Evolutionary conservation across 2,797 vertebrate species (phyloP), one percentile per base, ranked within the genome.

Genomic region (Lacerta agilis): DNA sequence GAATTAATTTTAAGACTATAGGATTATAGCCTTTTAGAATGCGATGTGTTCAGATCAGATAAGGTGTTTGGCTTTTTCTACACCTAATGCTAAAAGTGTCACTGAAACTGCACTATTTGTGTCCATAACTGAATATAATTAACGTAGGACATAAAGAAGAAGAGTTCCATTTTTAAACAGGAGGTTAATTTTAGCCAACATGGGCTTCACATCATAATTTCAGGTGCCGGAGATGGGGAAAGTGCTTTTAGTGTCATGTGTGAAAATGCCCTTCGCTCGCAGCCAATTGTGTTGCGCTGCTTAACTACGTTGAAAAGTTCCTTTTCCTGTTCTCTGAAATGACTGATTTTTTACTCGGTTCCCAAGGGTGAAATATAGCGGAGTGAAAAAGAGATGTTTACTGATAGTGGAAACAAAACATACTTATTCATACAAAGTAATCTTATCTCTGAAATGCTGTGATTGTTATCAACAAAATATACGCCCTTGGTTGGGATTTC

Each of bases 381-480:
- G 89, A 93, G 89, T 91, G 89, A 94, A 92, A 90, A 94, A 94
- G 89, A 94, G 87, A 43, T 93, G 87, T 95, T 96, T 95, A 94
- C 81, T 91, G 85, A 89, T 91, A 92, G 92, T 94, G 91, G 92
- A 94, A 96, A 94, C 89, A 92, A 95, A 95, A 90, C 78, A 91
- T 85, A 94, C 58, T 95, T 95, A 96, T 94, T 96, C 93, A 86
- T 90, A 89, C 69, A 71, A 94, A 95, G 94, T 92, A 93, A 91
- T 86, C 58, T 43, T 87, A 87, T 95, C 41, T 94, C 87, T 90
- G 33, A 77, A 91, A 93, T 88, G 86, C 27, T 41, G 33, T 80
- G 73, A 36, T 82, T 78, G 90, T 89, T 90, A 95, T 92, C 87
- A 88, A 83, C 43, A 92, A 88, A 94, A 93, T 49, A 91, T 20